A percentile compares a stretch with the other conserved stretches of the same genome.
These are phyloP conservation scores for Protula sp. DNA, from an alignment of 2,888 invertebrate genomes.

Conservation along the genomic window DNA sequence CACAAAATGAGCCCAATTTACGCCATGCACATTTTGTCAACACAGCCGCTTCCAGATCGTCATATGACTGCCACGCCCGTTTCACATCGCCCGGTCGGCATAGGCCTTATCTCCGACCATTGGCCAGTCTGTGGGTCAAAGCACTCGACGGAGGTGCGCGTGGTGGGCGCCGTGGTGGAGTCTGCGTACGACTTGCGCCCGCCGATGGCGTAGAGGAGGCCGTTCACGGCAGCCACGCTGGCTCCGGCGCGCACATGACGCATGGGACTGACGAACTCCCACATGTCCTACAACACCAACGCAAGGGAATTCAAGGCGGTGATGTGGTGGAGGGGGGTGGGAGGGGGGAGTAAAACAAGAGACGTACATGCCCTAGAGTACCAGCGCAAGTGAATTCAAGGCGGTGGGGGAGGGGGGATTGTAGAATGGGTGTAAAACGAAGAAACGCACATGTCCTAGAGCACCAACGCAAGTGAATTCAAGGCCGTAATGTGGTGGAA, in stretches of 20 bases:
- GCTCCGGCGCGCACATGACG: constrained; percentile 78
- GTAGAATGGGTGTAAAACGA: too few relatives aligned
- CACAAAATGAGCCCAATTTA: too few relatives aligned
- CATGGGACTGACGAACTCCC: constrained; percentile 70
- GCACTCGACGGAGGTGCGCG: constrained; percentile 76
- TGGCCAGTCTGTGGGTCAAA: constrained; percentile 73
- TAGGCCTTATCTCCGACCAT: constrained; percentile 74
- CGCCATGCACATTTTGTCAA: too few relatives aligned
- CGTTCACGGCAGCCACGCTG: constrained; percentile 76
- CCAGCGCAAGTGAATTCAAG: too few relatives aligned
- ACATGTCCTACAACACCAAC: constrained; percentile 55
- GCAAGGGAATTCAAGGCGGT: background rate
- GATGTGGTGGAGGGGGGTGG: too few relatives aligned
- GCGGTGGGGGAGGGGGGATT: too few relatives aligned
- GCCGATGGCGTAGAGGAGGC: constrained; percentile 83
- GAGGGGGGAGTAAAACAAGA: background rate
- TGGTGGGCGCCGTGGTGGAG: constrained; percentile 42
- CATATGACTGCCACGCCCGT: constrained; percentile 12
- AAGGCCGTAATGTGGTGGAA: too few relatives aligned
- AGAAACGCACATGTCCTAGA: too few relatives aligned
- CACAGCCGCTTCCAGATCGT: too few relatives aligned
- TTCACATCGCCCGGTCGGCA: constrained; percentile 57
- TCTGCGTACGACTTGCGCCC: constrained; percentile 66
- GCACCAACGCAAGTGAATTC: too few relatives aligned
- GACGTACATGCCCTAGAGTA: background rate